A percentile compares a stretch with the other conserved stretches of the same genome.
Evolutionary conservation across 2,888 invertebrate genomes (phyloP).

Genomic region (Leucozona laternaria): DNA sequence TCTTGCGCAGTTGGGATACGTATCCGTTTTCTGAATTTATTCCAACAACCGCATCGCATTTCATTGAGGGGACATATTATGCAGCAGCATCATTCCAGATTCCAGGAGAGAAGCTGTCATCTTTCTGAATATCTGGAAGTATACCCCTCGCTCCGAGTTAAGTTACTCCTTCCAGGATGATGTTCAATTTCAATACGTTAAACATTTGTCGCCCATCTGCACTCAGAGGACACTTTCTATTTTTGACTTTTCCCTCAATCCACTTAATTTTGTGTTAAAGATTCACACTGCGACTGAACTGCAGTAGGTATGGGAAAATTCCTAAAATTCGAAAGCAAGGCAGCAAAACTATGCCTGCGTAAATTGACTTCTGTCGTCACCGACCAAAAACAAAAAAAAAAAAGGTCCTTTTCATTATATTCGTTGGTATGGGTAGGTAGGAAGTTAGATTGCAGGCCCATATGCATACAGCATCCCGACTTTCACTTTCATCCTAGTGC

Average conservation of each 20-base stretch:
- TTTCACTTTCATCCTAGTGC: constrained; percentile 71
- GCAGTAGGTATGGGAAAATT: constrained; percentile 44
- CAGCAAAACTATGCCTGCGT: constrained; percentile 62
- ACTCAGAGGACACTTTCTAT: constrained; percentile 72
- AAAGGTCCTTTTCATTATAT: constrained; percentile 35
- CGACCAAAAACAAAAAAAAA: constrained; percentile 41
- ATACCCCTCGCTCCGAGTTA: constrained; percentile 30
- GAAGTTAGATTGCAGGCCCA: constrained; percentile 24
- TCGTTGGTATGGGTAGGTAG: constrained; percentile 18
- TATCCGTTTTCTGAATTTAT: constrained; percentile 29
- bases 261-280: constrained; percentile 71
- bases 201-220: constrained; percentile 75
- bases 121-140: not conserved
- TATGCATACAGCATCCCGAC: constrained; percentile 63
- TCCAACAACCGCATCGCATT: constrained; percentile 61
- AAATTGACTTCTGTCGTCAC: constrained; percentile 75
- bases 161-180: constrained; percentile 59
- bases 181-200: constrained; percentile 12
- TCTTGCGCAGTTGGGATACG: constrained; percentile 50
- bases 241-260: constrained; percentile 71
- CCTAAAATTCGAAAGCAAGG: constrained; percentile 35
- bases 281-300: constrained; percentile 65
- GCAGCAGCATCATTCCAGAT: constrained; percentile 49
- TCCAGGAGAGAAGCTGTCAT: constrained; percentile 66
- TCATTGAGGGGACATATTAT: constrained; percentile 5